These are phyloP conservation scores for Caenorhabditis tropicalis DNA, from an alignment of 1,140 invertebrate genomes.

Conservation along the genomic window DNA sequence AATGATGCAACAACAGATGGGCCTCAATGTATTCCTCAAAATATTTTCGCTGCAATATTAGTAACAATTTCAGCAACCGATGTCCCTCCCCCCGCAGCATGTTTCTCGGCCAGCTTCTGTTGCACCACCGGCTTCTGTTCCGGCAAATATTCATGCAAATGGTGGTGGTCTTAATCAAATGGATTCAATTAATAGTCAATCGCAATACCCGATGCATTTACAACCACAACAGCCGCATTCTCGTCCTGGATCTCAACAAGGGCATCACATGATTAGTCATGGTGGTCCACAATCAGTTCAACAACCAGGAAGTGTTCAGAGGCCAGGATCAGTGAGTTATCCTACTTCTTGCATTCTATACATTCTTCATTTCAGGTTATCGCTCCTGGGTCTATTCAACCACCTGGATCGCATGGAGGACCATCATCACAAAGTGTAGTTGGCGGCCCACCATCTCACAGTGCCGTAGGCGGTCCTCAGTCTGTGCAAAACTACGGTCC, in stretches of 20 bases:
- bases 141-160: background rate
- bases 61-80: background rate
- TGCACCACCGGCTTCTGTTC: background rate
- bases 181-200: background rate
- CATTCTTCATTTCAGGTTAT: background rate
- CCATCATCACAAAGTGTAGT: background rate
- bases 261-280: background rate
- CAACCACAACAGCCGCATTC: constrained; percentile 7
- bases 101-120: background rate
- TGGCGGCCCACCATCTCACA: background rate
- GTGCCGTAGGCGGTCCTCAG: background rate
- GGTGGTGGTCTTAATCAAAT: background rate
- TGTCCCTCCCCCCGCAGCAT: background rate
- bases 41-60: background rate
- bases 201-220: background rate
- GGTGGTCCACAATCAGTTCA: background rate
- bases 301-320: constrained; percentile 6
- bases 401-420: background rate
- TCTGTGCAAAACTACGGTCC: constrained; percentile 1
- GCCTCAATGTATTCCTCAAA: background rate
- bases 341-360: background rate
- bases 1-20: constrained; percentile 30
- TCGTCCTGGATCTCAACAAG: constrained; percentile 18
- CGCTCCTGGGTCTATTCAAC: background rate
- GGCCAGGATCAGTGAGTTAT: constrained; percentile 6